Evolutionary conservation across 1,140 invertebrate genomes (phyloP).

Genomic region (Drosophila bifasciata): DNA sequence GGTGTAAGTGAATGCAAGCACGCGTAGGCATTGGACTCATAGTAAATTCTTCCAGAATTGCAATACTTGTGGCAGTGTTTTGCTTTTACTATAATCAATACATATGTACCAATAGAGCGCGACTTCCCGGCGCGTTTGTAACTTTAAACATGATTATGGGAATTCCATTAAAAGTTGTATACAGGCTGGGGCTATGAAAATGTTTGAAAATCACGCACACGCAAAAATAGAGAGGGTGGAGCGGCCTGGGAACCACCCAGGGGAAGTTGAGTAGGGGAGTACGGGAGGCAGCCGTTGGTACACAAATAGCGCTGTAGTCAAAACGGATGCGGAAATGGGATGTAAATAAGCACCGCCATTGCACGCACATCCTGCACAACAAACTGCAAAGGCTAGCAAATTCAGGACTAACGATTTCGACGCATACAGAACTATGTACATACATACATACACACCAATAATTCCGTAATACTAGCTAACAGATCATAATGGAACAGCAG

Average conservation of each 20-base stretch:
- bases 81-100: too few species aligned
- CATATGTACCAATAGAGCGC: background rate
- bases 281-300: conserved; percentile 11
- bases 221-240: conserved; percentile 1
- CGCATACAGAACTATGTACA: background rate
- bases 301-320: conserved; percentile 29
- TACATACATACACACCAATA: too few species aligned
- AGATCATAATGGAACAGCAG: too few species aligned
- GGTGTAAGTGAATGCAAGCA: too few species aligned
- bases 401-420: background rate
- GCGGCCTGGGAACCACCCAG: too few species aligned
- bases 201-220: conserved; percentile 69
- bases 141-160: conserved; percentile 66
- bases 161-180: conserved; percentile 74
- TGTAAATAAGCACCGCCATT: conserved; percentile 63
- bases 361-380: conserved; percentile 63
- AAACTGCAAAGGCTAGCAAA: conserved; percentile 22
- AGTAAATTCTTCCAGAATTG: too few species aligned
- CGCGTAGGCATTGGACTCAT: too few species aligned
- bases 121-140: conserved; percentile 12
- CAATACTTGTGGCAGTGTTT: too few species aligned
- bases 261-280: background rate
- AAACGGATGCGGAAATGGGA: conserved; percentile 71
- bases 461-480: too few species aligned
- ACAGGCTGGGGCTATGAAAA: conserved; percentile 38